Evolutionary conservation across 2,113 vertebrate species (phyloP), one percentile per base, ranked within the genome.

Genomic region (Typhlomys cinereus): DNA sequence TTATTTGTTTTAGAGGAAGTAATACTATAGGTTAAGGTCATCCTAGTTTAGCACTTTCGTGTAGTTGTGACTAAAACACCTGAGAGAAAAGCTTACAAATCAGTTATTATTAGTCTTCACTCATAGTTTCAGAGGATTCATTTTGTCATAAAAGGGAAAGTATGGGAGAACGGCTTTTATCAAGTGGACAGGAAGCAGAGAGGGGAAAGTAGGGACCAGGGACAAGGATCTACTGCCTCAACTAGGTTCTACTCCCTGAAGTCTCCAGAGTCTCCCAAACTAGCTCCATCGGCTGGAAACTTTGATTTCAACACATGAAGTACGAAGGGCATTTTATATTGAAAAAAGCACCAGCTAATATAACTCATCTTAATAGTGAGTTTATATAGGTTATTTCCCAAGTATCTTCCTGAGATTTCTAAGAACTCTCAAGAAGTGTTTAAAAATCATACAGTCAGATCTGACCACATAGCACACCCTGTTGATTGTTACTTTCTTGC

Each of bases 1-100:
- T 74, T 64, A 62, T 61, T 91, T 93, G 54, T 14, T 91, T 66
- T 66, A 29, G 39, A 88, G 59, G 86, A 10, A 93, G 46, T 34
- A 7, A 39, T 13, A 67, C 39, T 18, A 44, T 52, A 27, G 41
- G 27, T 67, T n/a, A 86, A 76, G 57, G 23, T 36, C 5, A 70
- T 44, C 52, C 36, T 52, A 64, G 11, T 18, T 48, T 66, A 36
- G 31, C 20, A 50, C 21, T 34, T 50, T 50, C 36, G 13, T 36
- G 23, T 18, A 50, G 7, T 62, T 83, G 46, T 50, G 7, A 67
- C 13, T 48, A 66, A 18, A 66, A 23, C 15, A 48, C 4, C 44
- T 10, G 44, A 46, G 3, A 64, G 41, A 8, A 64, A 46, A 46
- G 34, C 34, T 17, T 9, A 34, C 59, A 61, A 61, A 18, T 31